Evolutionary conservation across 2,797 vertebrate species (phyloP), one percentile per base, ranked within the genome.

Genomic region (Acanthis flammea): DNA sequence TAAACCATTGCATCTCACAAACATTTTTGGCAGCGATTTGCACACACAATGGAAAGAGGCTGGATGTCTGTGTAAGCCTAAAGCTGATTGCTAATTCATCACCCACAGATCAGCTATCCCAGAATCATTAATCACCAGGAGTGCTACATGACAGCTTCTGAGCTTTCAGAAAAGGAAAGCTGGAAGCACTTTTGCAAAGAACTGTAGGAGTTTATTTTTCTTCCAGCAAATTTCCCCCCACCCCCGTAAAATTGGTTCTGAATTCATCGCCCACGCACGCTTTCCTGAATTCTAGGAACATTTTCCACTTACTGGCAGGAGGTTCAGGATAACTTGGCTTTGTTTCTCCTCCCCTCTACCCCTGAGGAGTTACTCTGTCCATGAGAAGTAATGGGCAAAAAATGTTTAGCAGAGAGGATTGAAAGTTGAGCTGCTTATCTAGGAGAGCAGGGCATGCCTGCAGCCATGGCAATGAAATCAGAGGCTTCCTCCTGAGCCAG

Each of bases 391-490:
- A 82, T 6, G 39, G 75, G 44, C 48, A 88, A 65, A 87, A 87
- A 75, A 54, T 12, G 9, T 61, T 92, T 37, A 72, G 55, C 50
- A 39, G 48, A 1, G 2, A 83, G 76, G 67, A 94, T 21, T 88
- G 66, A 5, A 93, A 86, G 73, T 94, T 93, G 77, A 92, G 90
- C 94, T 87, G 68, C 94, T 95, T 95, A 95, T 95, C 92, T 95
- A 31, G 44, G 76, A 96, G 91, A 91, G 50, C 85, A 95, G 79
- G 96, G 78, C 92, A 93, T 30, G 81, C 88, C 91, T 93, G 80
- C 68, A 93, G 91, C 33, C 84, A 81, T 41, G 91, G 89, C 66
- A 79, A 14, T 67, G 62, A 73, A 88, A 44, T 19, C 45, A 2
- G 61, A n/a, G 61, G 21, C 31, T 65, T 67, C 16, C 68, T 88